Base-by-base conservation (phyloP, 2,797 vertebrate genomes). In the Pseudochromis fuscus region DNA sequence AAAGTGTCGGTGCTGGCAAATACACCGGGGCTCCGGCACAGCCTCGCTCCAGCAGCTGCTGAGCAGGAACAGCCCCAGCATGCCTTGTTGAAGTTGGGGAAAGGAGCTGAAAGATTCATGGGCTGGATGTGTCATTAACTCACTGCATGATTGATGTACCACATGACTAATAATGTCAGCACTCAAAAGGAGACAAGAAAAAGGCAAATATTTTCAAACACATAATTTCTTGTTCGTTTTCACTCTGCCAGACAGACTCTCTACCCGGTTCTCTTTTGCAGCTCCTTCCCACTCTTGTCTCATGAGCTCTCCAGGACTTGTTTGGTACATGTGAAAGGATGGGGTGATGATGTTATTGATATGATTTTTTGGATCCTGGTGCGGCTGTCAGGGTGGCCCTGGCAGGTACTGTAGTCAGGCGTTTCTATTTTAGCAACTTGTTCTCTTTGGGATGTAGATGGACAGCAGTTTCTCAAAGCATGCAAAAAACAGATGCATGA, bases 91-190 rank as follows among this genome's bases (percentile, higher is more conserved):
- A 92, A 82, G 72, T 77, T 74, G 53, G 68, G 83, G 58, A 85
- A 86, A 77, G 88, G 74, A 87, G 85, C 83, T 84, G 90, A 90
- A 92, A 93, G 88, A 92, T 95, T 94, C 93, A 94, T 91, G 86
- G 88, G 84, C 86, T 88, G 86, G 87, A 90, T 72, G 90, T 94
- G 92, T 93, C 95, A 94, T 95, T 94, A 93, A 89, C 86, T 89
- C 82, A 44, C 91, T 94, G 92, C 92, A 93, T 95, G 94, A 95
- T 94, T 94, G 92, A 95, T 94, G 88, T 56, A 10, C 81, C 82
- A 82, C 82, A 79, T 93, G 91, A 93, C 80, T 82, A 83, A 84
- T 88, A 83, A 93, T 92, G 92, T 93, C 93, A 88, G 85, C 79
- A 57, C 90, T 90, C 85, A 92, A 94, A 92, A 87, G 78, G 87